Evolutionary conservation across 2,888 invertebrate genomes (phyloP), one percentile per base, ranked within the genome.

Genomic region (Agrochola macilenta): DNA sequence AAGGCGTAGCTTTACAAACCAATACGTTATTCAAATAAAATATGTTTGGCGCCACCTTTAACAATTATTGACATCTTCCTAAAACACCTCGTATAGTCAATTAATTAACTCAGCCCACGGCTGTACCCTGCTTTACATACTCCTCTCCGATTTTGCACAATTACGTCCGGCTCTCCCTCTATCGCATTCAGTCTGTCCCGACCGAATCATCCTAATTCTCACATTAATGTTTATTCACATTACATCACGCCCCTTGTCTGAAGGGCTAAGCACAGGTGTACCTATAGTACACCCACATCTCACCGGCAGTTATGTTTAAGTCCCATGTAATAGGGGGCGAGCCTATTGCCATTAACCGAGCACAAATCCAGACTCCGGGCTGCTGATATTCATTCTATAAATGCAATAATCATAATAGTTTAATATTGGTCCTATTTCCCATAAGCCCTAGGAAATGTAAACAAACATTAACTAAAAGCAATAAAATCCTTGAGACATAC

Each of bases 401-500:
- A 17, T 58, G 14, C 8, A 46, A 43, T 58, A 20, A 35, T 20
- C 11, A 20, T 39, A 58, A 49, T 4, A 7, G 7, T 57, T 12
- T 17, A 26, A 30, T 26, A 39, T 12, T 49, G 17, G 2, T 77
- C 8, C 17, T 43, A n/a, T 43, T 52, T 52, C 17, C 39, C 49
- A 69, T 23, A 49, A 79, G 58, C 14, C 35, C n/a, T 60, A 68
- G 75, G 63, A 78, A 80, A 63, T 63, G 54, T 72, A 83, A 78
- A 80, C 83, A 79, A 88, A 87, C 78, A 78, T 9, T 43, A 75
- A 76, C 72, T 75, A 64, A 68, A 79, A 79, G 39, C 78, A 74
- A 82, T 79, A 74, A 81, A 88, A 91, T 93, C 94, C 94, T 94
- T 94, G 93, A 90, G 76, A 87, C 85, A 79, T 73, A 82, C 86